Evolutionary conservation across 2,888 invertebrate genomes (phyloP).

Genomic region (Drosophila seclusa): DNA sequence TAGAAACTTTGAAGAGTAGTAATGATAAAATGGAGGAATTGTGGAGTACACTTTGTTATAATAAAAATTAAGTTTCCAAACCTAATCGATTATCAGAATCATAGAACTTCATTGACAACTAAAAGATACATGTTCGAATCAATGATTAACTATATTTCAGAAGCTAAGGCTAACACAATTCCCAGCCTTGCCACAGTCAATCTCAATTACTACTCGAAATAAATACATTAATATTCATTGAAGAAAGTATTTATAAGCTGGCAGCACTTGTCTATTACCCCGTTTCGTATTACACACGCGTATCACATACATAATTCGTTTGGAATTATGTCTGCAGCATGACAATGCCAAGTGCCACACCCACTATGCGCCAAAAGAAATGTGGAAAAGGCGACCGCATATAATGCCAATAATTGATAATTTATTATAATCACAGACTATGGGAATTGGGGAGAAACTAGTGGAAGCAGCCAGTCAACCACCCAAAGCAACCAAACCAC

Average conservation of each 20-base stretch:
- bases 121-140: background rate
- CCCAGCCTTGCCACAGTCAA: conserved; percentile 12
- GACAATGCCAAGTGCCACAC: conserved; percentile 61
- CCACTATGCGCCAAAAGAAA: conserved; percentile 20
- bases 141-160: background rate
- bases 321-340: conserved; percentile 74
- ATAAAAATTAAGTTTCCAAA: too few relatives aligned
- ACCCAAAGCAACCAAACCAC: conserved; percentile 1
- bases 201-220: conserved; percentile 19
- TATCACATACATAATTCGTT: conserved; percentile 68
- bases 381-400: conserved; percentile 33
- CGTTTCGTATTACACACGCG: conserved; percentile 36
- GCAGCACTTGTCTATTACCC: conserved; percentile 20
- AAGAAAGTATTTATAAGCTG: conserved; percentile 40
- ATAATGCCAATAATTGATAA: conserved; percentile 79
- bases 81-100: background rate
- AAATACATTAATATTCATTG: conserved; percentile 53
- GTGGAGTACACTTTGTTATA: background rate
- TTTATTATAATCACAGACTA: conserved; percentile 74
- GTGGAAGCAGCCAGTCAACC: conserved; percentile 7
- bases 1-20: background rate
- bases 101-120: background rate
- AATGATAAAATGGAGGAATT: background rate
- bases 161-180: background rate
- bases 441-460: conserved; percentile 47